Conservation (phyloP, 2,113 vertebrate genomes). For the Nibea albiflora region DNA sequence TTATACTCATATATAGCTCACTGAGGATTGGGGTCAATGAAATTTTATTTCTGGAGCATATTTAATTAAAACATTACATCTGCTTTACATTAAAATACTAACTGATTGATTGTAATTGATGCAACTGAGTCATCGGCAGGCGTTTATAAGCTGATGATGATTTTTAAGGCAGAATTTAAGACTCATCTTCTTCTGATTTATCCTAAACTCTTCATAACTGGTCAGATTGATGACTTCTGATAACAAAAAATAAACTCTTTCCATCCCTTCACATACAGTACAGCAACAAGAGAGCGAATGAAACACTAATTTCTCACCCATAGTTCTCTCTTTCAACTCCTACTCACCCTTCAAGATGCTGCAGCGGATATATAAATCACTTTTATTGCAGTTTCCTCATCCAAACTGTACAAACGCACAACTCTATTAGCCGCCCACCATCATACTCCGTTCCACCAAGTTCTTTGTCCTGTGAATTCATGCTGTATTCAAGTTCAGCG, state of each 20-base stretch:
- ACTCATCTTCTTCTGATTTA: background rate
- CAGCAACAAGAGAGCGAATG: background rate
- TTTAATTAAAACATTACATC: no score
- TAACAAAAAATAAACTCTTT: background rate
- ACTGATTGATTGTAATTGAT: background rate
- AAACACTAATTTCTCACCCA: background rate
- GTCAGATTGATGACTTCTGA: background rate
- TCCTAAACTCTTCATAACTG: background rate
- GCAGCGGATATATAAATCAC: constrained; percentile 21
- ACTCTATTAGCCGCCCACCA: constrained; percentile 4
- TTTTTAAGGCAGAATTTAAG: background rate
- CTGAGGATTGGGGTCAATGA: background rate
- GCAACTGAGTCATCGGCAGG: background rate
- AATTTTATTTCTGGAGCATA: no score
- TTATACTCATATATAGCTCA: background rate
- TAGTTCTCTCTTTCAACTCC: background rate
- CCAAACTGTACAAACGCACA: constrained; percentile 6
- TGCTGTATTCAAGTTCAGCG: background rate
- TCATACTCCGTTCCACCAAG: background rate
- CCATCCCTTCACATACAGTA: background rate
- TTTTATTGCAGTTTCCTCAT: constrained; percentile 9
- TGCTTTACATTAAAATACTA: no score
- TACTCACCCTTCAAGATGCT: background rate
- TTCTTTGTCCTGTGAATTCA: background rate
- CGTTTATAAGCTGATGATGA: background rate